Evolutionary conservation across 1,140 invertebrate genomes (phyloP), one percentile per base, ranked within the genome.

Genomic region (Globodera ellingtonae): DNA sequence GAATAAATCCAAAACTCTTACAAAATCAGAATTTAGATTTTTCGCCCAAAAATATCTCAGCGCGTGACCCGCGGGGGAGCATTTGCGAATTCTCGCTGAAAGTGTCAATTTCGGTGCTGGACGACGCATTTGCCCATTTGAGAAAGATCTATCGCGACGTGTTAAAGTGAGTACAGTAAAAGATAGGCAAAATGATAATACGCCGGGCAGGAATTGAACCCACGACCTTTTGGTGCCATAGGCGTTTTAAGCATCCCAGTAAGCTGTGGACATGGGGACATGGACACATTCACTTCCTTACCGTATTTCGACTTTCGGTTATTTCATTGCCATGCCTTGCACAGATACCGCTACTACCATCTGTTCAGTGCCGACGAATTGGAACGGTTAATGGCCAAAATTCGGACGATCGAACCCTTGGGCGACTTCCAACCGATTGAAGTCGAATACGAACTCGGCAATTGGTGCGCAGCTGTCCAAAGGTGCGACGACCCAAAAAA

Each of bases 261-360:
- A 35, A 35, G 35, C 1, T 35, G n/a, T n/a, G n/a, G n/a, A n/a
- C n/a, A n/a, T n/a, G n/a, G n/a, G 24, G 24, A 24, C 24, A 24
- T 24, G 0, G 35, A 35, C 35, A 35, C 35, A 35, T 35, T 35
- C 35, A 2, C 35, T 35, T 35, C 35, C 3, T 35, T 35, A 35
- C 0, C 1, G 35, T 35, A 35, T 35, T 35, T 35, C 1, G 35
- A 35, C 35, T 35, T 35, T 35, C 35, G 35, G 3, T 35, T 35
- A 35, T 35, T 35, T 35, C 35, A 35, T 35, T 35, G 35, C 2
- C 35, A 21, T 67, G 44, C 47, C 44, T 46, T 67, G n/a, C 24
- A 74, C n/a, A 67, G 62, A 46, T 77, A 77, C 67, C 75, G 75
- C 69, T 77, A 67, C 24, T 77, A 77, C 21, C 52, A 77, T 18